Base-by-base conservation (phyloP, 30 jellyfish, hydroid and myxozoan genomes). In the Aurelia coerulea region DNA sequence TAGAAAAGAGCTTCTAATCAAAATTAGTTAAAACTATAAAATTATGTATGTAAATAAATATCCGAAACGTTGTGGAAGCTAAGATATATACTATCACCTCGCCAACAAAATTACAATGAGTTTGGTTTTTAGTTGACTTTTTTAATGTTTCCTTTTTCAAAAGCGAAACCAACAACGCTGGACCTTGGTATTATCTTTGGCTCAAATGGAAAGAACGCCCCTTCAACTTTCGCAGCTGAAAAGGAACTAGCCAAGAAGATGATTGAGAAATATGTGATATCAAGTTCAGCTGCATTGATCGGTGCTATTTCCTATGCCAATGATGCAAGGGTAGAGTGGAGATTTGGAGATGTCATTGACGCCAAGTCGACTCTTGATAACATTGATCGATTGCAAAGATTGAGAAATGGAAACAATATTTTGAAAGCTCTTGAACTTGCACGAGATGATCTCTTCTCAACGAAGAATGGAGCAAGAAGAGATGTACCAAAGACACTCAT, bases 141-240 rank as follows among this genome's bases (percentile, higher is more conserved):
- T 39, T 39, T 39, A 39, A 39, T 2, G 51, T 39, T 39, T 39
- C 51, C 51, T 39, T 10, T 34, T 66, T 66, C 19, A 6, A 2
- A 17, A 82, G 81, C 70, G 14, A 71, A 52, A 15, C 58, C 29
- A 15, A 16, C 2, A 8, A 87, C 88, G 2, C 13, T 49, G 33
- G 93, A 84, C 41, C 41, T 84, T 16, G 93, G 88, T 3, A 34
- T 84, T 46, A n/a, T 84, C 3, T 52, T 84, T 84, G 93, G 93
- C 0, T 79, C 93, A 12, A 51, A 62, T 50, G 93, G 93, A 7
- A 13, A 37, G 4, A 60, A 59, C 5, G 80, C 81, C 14, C 80
- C 53, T 2, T 42, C 70, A 2, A 84, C 52, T 18, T 81, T 72
- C 49, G 79, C 70, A 12, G 87, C 87, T 13, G 95, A 89, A 62